Evolutionary conservation across 1,140 invertebrate genomes (phyloP), one percentile per base, ranked within the genome.

Genomic region (Prorops nasuta): DNA sequence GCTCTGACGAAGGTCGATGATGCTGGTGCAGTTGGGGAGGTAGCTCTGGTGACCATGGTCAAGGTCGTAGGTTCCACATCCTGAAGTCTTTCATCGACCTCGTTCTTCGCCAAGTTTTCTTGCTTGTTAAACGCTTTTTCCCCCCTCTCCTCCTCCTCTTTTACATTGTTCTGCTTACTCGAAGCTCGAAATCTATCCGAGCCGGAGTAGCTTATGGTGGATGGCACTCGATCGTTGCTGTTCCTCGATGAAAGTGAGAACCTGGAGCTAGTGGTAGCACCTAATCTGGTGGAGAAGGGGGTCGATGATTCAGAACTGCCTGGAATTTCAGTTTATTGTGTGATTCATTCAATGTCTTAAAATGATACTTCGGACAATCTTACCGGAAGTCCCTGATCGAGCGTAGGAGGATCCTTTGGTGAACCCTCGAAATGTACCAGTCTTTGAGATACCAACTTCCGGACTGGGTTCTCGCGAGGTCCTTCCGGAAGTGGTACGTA

Each of bases 1-100:
- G 79, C 83, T 57, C 85, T 76, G 2, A 86, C 74, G 54, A 81
- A 85, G 0, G 69, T 68, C 7, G 83, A 83, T 12, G 82, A 81
- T n/a, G 83, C 81, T 1, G 86, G 85, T 1, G 86, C 81, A 0
- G 84, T 87, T 1, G 89, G 89, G 7, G 88, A 91, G 1, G 89
- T 91, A 28, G 84, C 84, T 55, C 89, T 77, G 0, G 86, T 89
- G 0, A 88, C 76, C 15, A 90, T 81, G 3, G 79, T 80, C 3
- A 90, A 61, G 1, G 80, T 81, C 19, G 80, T 66, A 38, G 79
- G 73, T 10, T 78, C 76, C 1, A 49, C 49, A 10, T 68, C 62
- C 47, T 72, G 31, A 16, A 45, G 16, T 40, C 52, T 56, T 28
- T 40, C 37, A 3, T 56, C 51, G 2, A 3, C 31, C 3, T 63